Base-by-base conservation (phyloP, 2,797 vertebrate genomes). In the Manis crassicaudata region DNA sequence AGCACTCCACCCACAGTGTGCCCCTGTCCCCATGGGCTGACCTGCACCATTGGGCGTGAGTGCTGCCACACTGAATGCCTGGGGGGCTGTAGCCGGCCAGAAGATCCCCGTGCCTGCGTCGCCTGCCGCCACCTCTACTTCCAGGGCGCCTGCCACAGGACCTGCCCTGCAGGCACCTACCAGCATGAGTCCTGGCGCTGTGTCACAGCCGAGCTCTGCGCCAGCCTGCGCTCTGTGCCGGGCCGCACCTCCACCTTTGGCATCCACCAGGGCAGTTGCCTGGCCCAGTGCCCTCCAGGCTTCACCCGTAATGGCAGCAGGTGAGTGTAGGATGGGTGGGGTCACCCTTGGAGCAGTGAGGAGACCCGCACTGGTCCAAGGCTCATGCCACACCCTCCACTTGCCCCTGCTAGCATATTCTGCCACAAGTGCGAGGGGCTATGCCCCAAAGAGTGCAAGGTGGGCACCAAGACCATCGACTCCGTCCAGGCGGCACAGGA, bases 391-490 rank as follows among this genome's bases (percentile, higher is more conserved):
- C 60, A 11, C 46, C 90, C 43, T 95, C 92, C 17, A 3, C 54
- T 96, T 75, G 1, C 56, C 70, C 73, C 12, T 83, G 0, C 0
- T 92, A 99, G 99, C 98, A 98, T 99, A 92, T 96, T 99, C 97
- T 99, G 99, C 98, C 98, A 98, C 92, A 98, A 98, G 87, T 99
- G 99, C 0, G 98, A 99, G 92, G 99, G 99, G 8, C 91, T 98
- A 35, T 99, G 99, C 67, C 99, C 99, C 75, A 99, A 99, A 96
- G 98, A 98, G 77, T 99, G 99, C 97, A 99, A 98, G 70, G 98
- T 99, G 82, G 99, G 99, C 95, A 99, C 98, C 96, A 99, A 99
- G 97, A 98, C 98, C 67, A 98, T 99, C 0, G 98, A 99, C 67
- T 98, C 99, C 0, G 82, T 97, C 0, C 97, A 93, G 89, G 98